phyloP scores from a whole-genome alignment of 2,797 vertebrate genomes.

The Micrastur ruficollis region DNA sequence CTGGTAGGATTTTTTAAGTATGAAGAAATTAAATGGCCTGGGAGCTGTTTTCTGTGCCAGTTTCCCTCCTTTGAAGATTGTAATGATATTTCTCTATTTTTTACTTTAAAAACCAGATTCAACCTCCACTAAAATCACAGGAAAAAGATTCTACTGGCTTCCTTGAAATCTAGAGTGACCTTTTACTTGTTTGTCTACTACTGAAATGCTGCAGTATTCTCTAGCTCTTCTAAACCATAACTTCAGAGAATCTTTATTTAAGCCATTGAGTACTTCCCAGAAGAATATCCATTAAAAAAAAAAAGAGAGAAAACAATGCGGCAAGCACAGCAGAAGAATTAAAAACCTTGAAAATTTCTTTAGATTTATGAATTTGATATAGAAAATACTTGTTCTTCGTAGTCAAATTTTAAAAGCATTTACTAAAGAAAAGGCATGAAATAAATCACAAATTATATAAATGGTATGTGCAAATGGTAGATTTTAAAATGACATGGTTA shows the following conservation, averaged over 20 bases:
- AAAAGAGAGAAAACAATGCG: rapidly evolving
- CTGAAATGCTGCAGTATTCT: background rate
- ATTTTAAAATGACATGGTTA: background rate
- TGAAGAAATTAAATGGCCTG: background rate
- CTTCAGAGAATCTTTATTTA: background rate
- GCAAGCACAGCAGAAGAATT: background rate
- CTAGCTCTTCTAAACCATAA: background rate
- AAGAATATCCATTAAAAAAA: background rate
- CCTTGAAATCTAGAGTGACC: background rate
- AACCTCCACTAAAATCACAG: background rate
- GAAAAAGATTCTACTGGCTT: background rate
- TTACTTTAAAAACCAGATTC: background rate
- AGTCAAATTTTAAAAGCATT: background rate
- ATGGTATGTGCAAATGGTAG: background rate
- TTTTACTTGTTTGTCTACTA: background rate
- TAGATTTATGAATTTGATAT: background rate
- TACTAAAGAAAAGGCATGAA: background rate
- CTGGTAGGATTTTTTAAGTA: background rate
- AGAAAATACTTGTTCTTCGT: background rate
- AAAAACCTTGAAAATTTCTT: background rate
- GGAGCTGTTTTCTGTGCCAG: background rate
- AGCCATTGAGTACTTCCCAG: background rate
- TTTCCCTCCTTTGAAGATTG: background rate
- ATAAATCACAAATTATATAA: background rate
- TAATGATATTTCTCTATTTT: background rate